phyloP scores from a whole-genome alignment of 2,797 vertebrate species.

The Thripadectes ignobilis region DNA sequence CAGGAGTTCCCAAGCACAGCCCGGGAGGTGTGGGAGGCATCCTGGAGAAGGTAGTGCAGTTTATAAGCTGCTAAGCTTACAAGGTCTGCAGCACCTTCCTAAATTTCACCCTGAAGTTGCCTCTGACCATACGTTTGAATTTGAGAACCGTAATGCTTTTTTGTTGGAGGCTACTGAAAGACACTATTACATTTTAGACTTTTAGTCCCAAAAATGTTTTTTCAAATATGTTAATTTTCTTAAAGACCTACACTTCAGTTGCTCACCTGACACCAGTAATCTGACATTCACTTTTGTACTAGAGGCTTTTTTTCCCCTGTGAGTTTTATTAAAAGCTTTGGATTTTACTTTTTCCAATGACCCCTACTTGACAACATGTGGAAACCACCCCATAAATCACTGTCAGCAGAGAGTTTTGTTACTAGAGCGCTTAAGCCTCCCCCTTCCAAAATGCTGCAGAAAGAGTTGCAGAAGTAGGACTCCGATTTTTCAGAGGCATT shows the following conservation, averaged over 20 bases:
- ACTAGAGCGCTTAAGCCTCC: not conserved
- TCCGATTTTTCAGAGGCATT: not conserved
- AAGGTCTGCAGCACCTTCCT: not conserved
- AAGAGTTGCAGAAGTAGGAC: not conserved
- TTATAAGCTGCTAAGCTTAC: constrained; percentile 1
- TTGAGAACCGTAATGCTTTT: not conserved
- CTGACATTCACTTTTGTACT: not conserved
- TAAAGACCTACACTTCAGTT: not conserved
- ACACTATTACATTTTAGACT: not conserved
- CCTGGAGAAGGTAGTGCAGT: not conserved
- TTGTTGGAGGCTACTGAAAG: not conserved
- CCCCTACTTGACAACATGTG: not conserved
- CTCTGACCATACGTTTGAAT: not conserved
- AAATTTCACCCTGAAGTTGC: not conserved
- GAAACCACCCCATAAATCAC: constrained; percentile 31
- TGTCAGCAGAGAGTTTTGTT: not conserved
- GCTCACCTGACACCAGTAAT: not conserved
- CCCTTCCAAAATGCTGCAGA: not conserved
- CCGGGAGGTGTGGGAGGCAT: not conserved
- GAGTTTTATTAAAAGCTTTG: constrained; percentile 15
- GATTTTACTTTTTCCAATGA: not conserved
- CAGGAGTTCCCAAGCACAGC: not conserved
- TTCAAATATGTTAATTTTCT: not conserved
- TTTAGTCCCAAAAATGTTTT: not conserved
- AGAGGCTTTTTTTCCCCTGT: not conserved